Conservation (phyloP, 2,888 invertebrate species). For the Noctua janthe region DNA sequence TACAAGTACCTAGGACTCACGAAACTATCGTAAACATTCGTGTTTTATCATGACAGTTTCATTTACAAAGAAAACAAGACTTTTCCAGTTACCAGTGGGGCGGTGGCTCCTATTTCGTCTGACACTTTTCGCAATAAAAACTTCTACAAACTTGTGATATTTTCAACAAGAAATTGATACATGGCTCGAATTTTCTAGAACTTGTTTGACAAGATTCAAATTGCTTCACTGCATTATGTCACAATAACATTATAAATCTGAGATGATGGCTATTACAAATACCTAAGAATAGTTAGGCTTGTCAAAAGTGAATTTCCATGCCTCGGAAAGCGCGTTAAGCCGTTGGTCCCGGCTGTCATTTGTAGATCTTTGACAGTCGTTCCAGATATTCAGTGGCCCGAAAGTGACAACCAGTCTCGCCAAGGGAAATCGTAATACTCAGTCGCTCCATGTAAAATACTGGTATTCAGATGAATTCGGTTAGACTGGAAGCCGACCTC, state of each 20-base stretch:
- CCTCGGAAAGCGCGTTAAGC: too few relatives aligned
- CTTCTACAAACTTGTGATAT: slow-evolving; percentile 20
- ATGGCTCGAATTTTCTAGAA: slow-evolving; percentile 8
- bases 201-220: neutral
- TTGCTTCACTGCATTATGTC: neutral
- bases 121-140: slow-evolving; percentile 31
- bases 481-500: too few relatives aligned
- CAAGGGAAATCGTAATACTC: too few relatives aligned
- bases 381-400: too few relatives aligned
- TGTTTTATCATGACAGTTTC: slow-evolving; percentile 31
- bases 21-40: slow-evolving; percentile 29
- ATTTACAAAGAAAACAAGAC: slow-evolving; percentile 31
- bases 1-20: neutral
- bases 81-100: slow-evolving; percentile 9
- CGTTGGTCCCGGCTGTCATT: too few relatives aligned
- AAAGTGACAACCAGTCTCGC: too few relatives aligned
- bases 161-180: slow-evolving; percentile 26
- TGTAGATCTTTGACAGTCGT: too few relatives aligned
- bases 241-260: neutral
- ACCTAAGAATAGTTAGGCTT: neutral
- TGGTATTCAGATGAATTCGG: too few relatives aligned
- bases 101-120: slow-evolving; percentile 17
- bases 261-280: neutral
- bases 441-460: too few relatives aligned
- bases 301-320: neutral